Percentiles rank a stretch among this genome's conserved stretches.
These are phyloP conservation scores for Sebastes fasciatus DNA, from an alignment of 2,113 vertebrate genomes.

Conservation along the genomic window DNA sequence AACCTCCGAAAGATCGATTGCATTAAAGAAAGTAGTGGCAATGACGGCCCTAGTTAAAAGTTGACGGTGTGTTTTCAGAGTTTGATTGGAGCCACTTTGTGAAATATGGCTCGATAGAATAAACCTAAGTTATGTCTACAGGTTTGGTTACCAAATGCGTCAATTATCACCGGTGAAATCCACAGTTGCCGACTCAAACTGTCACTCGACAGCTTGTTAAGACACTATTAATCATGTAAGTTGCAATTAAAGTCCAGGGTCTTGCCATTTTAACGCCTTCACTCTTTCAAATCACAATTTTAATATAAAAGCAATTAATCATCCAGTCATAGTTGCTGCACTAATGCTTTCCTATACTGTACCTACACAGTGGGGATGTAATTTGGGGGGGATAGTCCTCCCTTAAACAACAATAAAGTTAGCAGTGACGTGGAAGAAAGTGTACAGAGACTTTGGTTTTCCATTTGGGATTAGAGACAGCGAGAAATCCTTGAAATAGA, in stretches of 20 bases:
- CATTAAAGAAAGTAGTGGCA: too few species aligned
- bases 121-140: neutral
- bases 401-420: neutral
- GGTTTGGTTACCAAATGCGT: neutral
- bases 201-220: neutral
- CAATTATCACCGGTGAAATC: neutral
- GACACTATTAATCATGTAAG: neutral
- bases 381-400: neutral
- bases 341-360: neutral
- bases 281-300: neutral
- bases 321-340: too few species aligned
- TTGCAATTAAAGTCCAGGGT: constrained; percentile 11
- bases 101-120: neutral
- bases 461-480: neutral
- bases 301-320: neutral
- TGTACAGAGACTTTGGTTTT: neutral
- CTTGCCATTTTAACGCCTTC: neutral
- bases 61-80: neutral
- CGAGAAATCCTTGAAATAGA: constrained; percentile 1
- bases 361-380: neutral
- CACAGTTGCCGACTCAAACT: neutral
- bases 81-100: neutral
- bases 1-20: too few species aligned
- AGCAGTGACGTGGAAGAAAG: neutral
- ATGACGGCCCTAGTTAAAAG: too few species aligned